Percentiles rank a stretch among this genome's conserved stretches.
These are phyloP conservation scores for Malthinus flaveolus DNA, from an alignment of 2,888 invertebrate genomes.

Conservation along the genomic window DNA sequence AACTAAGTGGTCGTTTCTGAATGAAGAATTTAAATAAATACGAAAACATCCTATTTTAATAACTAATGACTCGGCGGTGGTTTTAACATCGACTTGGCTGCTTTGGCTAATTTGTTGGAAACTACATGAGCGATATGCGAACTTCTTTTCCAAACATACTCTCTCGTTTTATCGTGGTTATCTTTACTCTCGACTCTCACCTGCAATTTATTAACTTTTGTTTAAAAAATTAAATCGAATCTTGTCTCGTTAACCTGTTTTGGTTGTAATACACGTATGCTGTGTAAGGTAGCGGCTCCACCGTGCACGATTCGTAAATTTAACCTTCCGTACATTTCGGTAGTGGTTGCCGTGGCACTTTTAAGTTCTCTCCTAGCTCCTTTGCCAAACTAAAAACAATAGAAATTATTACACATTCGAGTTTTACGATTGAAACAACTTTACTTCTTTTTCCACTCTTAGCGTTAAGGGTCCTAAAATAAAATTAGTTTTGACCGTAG, in stretches of 20 bases:
- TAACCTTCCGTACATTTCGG: constrained; percentile 82
- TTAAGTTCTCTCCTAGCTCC: constrained; percentile 80
- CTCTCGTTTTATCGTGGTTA: constrained; percentile 82
- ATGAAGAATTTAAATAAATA: not conserved
- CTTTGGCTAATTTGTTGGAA: constrained; percentile 73
- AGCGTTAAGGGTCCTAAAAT: constrained; percentile 77
- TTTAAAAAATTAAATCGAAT: not conserved
- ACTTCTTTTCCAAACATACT: constrained; percentile 82
- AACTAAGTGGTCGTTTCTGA: not conserved
- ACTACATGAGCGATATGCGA: constrained; percentile 83
- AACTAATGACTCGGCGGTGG: constrained; percentile 52
- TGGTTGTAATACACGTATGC: constrained; percentile 83
- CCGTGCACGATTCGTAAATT: constrained; percentile 77
- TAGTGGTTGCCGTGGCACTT: constrained; percentile 85
- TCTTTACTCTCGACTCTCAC: constrained; percentile 81
- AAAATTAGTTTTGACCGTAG: constrained; percentile 82
- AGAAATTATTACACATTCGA: too few relatives aligned
- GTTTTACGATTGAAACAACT: constrained; percentile 9
- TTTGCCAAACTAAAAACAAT: constrained; percentile 65
- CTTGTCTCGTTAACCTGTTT: constrained; percentile 67
- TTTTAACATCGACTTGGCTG: constrained; percentile 63
- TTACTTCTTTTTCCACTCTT: constrained; percentile 76
- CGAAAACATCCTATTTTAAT: not conserved
- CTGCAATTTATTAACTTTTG: constrained; percentile 53
- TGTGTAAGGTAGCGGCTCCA: constrained; percentile 80